These are phyloP conservation scores for Muricea muricata DNA, from an alignment of 92 coral and sea anemone species.

Conservation along the genomic window DNA sequence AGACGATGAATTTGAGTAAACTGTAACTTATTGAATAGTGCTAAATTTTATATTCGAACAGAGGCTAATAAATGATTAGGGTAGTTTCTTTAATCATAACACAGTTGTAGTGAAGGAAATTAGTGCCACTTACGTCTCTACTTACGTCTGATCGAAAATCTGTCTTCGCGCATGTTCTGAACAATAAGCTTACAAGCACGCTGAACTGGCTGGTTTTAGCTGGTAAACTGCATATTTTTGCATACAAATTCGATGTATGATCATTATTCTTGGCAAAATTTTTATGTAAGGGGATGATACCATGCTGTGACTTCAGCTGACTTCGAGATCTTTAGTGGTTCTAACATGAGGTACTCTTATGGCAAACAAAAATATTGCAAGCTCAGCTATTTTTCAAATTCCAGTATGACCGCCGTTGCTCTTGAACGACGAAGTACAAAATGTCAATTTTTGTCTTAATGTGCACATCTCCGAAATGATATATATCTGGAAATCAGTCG, in stretches of 20 bases:
- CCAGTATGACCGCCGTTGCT: slow-evolving; percentile 1
- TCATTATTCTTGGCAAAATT: neutral
- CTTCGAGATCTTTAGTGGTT: neutral
- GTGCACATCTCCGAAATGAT: slow-evolving; percentile 16
- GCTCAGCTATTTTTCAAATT: slow-evolving; percentile 2
- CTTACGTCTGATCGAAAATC: neutral
- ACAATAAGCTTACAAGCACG: neutral
- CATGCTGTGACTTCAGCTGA: neutral
- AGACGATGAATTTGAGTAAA: neutral
- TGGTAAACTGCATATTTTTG: neutral
- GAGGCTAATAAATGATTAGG: no score
- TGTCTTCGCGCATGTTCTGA: neutral
- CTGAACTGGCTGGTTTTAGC: neutral
- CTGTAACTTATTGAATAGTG: neutral
- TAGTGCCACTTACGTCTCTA: neutral
- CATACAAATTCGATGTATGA: neutral
- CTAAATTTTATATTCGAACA: neutral
- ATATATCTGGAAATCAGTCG: neutral
- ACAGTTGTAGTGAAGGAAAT: neutral
- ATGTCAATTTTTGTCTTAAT: neutral
- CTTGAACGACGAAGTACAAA: neutral
- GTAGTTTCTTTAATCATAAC: no score
- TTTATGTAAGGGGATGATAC: neutral
- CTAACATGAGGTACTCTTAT: neutral
- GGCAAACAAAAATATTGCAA: neutral